Conservation (phyloP, 2,113 vertebrate genomes). For the Calidris pygmaea region DNA sequence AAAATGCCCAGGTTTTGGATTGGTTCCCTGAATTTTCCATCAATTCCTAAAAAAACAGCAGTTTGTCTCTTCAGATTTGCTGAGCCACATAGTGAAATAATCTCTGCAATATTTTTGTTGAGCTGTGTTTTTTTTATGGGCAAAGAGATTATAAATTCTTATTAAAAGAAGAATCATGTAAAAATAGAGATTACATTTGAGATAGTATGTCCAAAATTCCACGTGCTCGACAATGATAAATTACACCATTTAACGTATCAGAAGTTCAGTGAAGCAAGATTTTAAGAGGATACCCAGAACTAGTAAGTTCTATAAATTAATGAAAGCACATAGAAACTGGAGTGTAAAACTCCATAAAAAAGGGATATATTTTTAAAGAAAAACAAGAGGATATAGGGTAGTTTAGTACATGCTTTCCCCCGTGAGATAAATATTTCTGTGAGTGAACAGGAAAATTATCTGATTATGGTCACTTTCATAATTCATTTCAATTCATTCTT, state of each 20-base stretch:
- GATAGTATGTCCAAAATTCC: background rate
- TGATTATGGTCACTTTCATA: background rate
- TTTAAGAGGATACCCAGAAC: background rate
- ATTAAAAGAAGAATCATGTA: background rate
- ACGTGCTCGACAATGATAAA: background rate
- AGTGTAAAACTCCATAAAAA: background rate
- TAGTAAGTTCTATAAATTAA: background rate
- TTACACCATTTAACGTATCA: background rate
- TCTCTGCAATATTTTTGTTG: background rate
- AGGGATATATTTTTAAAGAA: background rate
- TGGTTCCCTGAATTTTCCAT: background rate
- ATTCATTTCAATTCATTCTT: background rate
- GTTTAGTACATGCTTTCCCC: background rate
- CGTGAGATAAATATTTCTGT: background rate
- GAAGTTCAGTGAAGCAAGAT: background rate
- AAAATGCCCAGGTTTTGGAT: background rate
- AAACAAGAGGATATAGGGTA: background rate
- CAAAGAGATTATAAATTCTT: slow-evolving; percentile 7
- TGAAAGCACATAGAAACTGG: background rate
- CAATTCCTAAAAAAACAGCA: background rate
- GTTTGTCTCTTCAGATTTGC: background rate
- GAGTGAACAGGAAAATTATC: background rate
- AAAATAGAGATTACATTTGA: slow-evolving; percentile 11
- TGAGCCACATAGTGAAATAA: background rate
- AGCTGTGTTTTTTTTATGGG: background rate